Base-by-base conservation (phyloP, 2,113 vertebrate species). In the Aegotheles bennettii region DNA sequence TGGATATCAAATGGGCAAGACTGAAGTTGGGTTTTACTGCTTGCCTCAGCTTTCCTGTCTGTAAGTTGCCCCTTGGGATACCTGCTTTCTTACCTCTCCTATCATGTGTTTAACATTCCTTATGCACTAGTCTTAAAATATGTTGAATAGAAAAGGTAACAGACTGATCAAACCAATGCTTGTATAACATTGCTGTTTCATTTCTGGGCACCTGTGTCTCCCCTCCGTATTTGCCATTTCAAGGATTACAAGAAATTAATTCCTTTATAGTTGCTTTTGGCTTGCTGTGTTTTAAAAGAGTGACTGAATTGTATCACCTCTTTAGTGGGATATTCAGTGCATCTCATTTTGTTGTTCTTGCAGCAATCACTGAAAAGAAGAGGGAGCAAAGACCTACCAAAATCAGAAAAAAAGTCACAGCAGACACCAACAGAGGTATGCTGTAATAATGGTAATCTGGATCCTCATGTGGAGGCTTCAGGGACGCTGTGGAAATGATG, bases 301-400 rank as follows among this genome's bases (percentile, higher is more conserved):
- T 63, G 78, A 70, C 33, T 38, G 24, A 51, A 61, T 91, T 67
- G 38, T 79, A 68, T 25, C n/a, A 47, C 4, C 8, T 74, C 7
- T 48, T 79, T 31, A 54, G 8, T 47, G 57, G 93, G 84, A 69
- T 75, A 59, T 56, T 87, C 82, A 78, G 13, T 64, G 45, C 92
- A 51, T 84, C 35, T 84, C 28, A 67, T 74, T 97, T 87, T 64
- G 91, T 95, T 96, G 14, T 43, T 79, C 78, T 97, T 95, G 89
- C 94, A 99, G 99, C 98, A 99, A 78, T 99, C 98, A 15, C 96
- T 99, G 88, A 99, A 99, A 96, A 99, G 99, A 97, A 99, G 99
- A 98, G 99, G 99, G 92, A 99, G 98, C 92, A 99, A 99, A 98
- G 99, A 99, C 79, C 97, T 97, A 24, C 99, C 98, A 85, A 99